Base-by-base conservation (phyloP, 2,797 vertebrate genomes). In the Furcifer pardalis region DNA sequence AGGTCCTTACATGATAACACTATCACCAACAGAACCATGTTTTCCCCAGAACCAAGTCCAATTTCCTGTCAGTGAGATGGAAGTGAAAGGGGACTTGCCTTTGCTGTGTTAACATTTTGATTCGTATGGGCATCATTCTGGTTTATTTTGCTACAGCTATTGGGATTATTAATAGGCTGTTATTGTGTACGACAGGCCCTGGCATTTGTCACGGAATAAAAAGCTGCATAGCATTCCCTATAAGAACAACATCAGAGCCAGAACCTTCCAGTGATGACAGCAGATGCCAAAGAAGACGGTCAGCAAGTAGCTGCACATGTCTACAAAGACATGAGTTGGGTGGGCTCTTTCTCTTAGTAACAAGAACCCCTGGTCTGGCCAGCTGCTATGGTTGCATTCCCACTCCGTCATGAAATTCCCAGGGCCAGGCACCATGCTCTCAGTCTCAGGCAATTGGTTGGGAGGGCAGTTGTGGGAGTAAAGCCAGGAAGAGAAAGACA, bases 121-220 rank as follows among this genome's bases (percentile, higher is more conserved):
- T 71, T 77, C 79, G 71, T 69, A 10, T 60, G 65, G 4, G 27
- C 37, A 83, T 6, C 9, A 19, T 89, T 89, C 71, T 90, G 72
- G 72, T 17, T 37, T 85, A 80, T 76, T 2, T 69, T 90, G n/a
- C 8, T 77, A 56, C 19, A 13, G 40, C 37, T 71, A 79, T 80
- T 86, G 71, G 63, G 84, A 60, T 10, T 73, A 72, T 75, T 80
- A 27, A 0, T 3, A 76, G 88, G 71, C 71, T 87, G 25, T 84
- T 77, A 59, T 60, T 62, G 42, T 78, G 59, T 13, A 87, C 27
- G 0, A 3, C 60, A 56, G 82, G 72, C 44, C 7, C 46, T 87
- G 78, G 46, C 56, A 68, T 74, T 80, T 79, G 23, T 84, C 75
- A 77, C 1, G 79, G 68, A 91, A 92, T 63, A 63, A 69, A 77